Conservation (phyloP, 2,797 vertebrate species). For the Myioborus melanocephalus region DNA sequence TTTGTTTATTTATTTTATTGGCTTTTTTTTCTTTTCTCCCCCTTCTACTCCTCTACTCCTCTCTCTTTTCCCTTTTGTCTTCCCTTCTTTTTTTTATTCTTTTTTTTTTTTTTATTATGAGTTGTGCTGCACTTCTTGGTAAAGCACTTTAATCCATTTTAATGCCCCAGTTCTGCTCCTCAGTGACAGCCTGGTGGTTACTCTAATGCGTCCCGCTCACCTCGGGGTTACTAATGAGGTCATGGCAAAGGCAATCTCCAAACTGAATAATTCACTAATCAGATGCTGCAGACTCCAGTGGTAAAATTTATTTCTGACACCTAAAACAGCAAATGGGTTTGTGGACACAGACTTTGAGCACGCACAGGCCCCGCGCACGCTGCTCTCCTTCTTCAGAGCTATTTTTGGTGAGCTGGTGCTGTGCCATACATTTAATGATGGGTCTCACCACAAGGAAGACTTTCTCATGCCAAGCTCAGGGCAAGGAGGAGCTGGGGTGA, state of each 20-base stretch:
- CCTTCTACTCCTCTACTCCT: slow-evolving; percentile 49
- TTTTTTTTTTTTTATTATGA: slow-evolving; percentile 61
- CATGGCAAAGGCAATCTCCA: slow-evolving; percentile 77
- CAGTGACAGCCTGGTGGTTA: slow-evolving; percentile 79
- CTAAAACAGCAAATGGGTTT: slow-evolving; percentile 77
- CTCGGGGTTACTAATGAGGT: slow-evolving; percentile 88
- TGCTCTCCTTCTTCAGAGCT: slow-evolving; percentile 6
- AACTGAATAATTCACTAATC: slow-evolving; percentile 88
- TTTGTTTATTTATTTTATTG: slow-evolving; percentile 52
- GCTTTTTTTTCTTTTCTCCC: background rate
- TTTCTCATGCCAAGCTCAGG: background rate
- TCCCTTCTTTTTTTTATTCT: background rate
- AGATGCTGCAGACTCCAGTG: slow-evolving; percentile 82
- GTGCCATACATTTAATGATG: background rate
- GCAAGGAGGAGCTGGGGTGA: background rate
- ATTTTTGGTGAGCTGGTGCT: slow-evolving; percentile 59
- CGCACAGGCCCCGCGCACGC: accelerated
- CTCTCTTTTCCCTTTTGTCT: background rate
- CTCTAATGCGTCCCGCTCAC: slow-evolving; percentile 84
- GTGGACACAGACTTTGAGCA: background rate
- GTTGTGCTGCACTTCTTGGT: slow-evolving; percentile 79
- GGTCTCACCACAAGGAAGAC: background rate
- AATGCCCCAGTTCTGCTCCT: slow-evolving; percentile 79
- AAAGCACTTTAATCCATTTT: slow-evolving; percentile 85
- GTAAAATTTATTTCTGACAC: slow-evolving; percentile 86